phyloP scores from a whole-genome alignment of 2,113 vertebrate genomes.

The Chlamydotis undulata region DNA sequence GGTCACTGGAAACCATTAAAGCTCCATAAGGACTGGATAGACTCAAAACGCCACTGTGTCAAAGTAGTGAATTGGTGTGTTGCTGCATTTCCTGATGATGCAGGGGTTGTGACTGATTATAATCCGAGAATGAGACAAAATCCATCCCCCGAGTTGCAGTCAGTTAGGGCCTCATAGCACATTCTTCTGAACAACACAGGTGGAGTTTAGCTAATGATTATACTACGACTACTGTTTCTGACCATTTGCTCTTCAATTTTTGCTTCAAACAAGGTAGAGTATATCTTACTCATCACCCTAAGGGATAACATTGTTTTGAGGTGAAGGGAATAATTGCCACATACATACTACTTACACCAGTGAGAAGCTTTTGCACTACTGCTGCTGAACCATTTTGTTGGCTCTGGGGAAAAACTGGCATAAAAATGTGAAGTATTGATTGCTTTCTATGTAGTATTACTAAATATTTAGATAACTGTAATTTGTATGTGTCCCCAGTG shows the following conservation, averaged over 20 bases:
- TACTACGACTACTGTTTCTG: not conserved
- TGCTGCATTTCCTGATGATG: not conserved
- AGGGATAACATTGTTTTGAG: not conserved
- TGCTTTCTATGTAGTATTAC: not conserved
- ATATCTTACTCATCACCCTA: not conserved
- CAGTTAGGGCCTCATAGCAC: not conserved
- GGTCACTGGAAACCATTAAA: not conserved
- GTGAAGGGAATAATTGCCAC: not conserved
- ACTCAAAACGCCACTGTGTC: not conserved
- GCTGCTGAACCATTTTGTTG: not conserved
- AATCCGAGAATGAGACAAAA: not conserved
- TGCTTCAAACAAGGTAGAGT: not conserved
- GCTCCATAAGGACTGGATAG: not conserved
- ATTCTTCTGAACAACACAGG: not conserved
- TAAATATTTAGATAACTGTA: not conserved
- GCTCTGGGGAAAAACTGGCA: not conserved
- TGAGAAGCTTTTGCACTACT: not conserved
- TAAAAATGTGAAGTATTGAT: not conserved
- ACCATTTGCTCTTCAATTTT: not conserved
- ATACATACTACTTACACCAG: not conserved
- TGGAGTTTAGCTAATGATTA: not conserved
- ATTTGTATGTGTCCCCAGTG: not conserved
- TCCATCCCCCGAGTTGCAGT: accelerated
- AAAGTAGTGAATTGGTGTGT: not conserved
- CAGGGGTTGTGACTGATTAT: not conserved